Conservation (phyloP, 23 tunicate genomes). For the Phallusia fumigata region DNA sequence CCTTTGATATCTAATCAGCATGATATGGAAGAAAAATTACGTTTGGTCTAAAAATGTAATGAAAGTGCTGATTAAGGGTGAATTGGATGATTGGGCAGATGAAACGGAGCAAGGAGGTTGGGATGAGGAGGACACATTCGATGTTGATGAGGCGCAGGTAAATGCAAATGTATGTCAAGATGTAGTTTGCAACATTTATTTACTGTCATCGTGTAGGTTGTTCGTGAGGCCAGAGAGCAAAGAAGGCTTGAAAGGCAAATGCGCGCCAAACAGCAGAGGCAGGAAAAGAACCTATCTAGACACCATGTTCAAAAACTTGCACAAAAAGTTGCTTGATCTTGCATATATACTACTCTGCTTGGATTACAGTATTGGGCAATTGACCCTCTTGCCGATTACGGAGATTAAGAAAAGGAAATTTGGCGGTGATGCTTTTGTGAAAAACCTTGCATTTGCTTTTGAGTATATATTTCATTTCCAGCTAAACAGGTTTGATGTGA, state of each 20-base stretch:
- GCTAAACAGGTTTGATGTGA: too few relatives aligned
- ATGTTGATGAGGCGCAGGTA: conserved; percentile 8
- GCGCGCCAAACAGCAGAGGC: not conserved
- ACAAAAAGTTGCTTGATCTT: not conserved
- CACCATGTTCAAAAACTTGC: not conserved
- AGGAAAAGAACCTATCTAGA: conserved; percentile 3
- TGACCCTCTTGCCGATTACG: too few relatives aligned
- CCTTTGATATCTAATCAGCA: too few relatives aligned
- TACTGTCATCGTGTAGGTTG: not conserved
- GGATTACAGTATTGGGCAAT: too few relatives aligned
- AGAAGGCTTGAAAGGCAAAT: not conserved
- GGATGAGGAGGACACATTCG: not conserved
- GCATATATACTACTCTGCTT: too few relatives aligned
- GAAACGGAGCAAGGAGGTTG: not conserved
- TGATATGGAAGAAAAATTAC: too few relatives aligned
- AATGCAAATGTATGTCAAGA: not conserved
- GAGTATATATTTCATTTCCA: too few relatives aligned
- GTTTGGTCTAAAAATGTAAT: too few relatives aligned
- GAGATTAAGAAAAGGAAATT: too few relatives aligned
- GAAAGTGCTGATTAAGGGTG: not conserved
- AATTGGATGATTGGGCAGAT: conserved; percentile 4
- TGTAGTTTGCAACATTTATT: not conserved
- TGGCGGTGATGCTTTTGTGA: too few relatives aligned
- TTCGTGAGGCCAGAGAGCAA: not conserved
- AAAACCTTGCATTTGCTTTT: too few relatives aligned